Base-by-base conservation (phyloP, 2,888 invertebrate species). In the Amphipoea lucens region DNA sequence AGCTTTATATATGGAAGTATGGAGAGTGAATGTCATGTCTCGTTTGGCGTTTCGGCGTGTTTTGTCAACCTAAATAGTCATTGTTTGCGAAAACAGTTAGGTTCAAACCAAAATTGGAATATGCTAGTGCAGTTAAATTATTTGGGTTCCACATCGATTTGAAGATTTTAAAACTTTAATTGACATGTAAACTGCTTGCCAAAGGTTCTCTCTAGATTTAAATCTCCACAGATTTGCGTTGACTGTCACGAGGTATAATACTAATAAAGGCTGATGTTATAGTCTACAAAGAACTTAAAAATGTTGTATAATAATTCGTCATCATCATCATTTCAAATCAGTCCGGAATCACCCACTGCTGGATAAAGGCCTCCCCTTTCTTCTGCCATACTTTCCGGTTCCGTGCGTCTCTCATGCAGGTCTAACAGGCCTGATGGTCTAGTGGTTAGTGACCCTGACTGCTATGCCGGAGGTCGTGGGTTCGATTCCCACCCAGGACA, bases 31-130 rank as follows among this genome's bases (percentile, higher is more conserved):
- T 51, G 42, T 29, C 1, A 4, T 11, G 5, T n/a, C 14, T 36
- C n/a, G 4, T n/a, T 77, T 29, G 29, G 29, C 29, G 29, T 75
- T 76, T 76, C 17, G 29, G 42, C n/a, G 42, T 12, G 67, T 9
- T 9, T 74, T 29, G 3, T n/a, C 23, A 42, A n/a, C n/a, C 17
- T 14, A 66, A 36, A 45, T 45, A 9, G 51, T 23, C n/a, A 67
- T 40, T 20, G 66, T 36, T 79, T 29, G 7, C 14, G 29, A 62
- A 48, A 62, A 62, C 6, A 40, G 5, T 68, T 45, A 36, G 4
- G 23, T 66, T 20, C 60, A 14, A 12, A 63, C 42, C 4, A 4
- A 23, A 78, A 65, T 14, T 20, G 40, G 29, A 42, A 63, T 77
- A 51, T 23, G 20, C 14, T 42, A n/a, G 6, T 42, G 17, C 2